phyloP scores from a whole-genome alignment of 2,113 vertebrate genomes.

The Cheirogaleus medius region DNA sequence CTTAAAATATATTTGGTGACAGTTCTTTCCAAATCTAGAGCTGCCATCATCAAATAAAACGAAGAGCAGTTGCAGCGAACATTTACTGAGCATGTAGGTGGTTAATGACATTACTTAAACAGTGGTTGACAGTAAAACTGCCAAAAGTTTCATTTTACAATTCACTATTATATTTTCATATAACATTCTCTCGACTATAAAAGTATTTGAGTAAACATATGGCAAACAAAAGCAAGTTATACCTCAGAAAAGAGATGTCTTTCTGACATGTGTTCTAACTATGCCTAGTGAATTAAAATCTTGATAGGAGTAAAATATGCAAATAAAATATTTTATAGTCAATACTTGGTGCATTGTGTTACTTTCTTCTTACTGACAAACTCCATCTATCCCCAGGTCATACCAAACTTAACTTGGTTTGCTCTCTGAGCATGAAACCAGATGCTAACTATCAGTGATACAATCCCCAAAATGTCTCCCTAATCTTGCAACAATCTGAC shows the following conservation, averaged over 20 bases:
- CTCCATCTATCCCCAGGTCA: constrained; percentile 69
- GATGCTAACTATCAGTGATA: constrained; percentile 40
- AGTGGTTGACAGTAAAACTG: not conserved
- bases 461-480: constrained; percentile 78
- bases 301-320: not conserved
- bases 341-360: not conserved
- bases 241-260: not conserved
- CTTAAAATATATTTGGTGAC: constrained; percentile 21
- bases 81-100: not conserved
- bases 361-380: constrained; percentile 44
- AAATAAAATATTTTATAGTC: not conserved
- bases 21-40: constrained; percentile 26
- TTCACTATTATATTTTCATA: not conserved
- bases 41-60: constrained; percentile 7
- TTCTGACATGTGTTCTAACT: not conserved
- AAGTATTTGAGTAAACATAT: not conserved
- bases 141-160: constrained; percentile 9
- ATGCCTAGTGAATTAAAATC: not conserved
- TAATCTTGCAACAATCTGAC: constrained; percentile 90
- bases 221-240: not conserved
- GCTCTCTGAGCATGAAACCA: constrained; percentile 62
- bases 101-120: not conserved
- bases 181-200: constrained; percentile 37
- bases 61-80: not conserved
- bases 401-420: constrained; percentile 7